phyloP scores from a whole-genome alignment of 1,140 invertebrate species.

The Panagrolaimus sp. region DNA sequence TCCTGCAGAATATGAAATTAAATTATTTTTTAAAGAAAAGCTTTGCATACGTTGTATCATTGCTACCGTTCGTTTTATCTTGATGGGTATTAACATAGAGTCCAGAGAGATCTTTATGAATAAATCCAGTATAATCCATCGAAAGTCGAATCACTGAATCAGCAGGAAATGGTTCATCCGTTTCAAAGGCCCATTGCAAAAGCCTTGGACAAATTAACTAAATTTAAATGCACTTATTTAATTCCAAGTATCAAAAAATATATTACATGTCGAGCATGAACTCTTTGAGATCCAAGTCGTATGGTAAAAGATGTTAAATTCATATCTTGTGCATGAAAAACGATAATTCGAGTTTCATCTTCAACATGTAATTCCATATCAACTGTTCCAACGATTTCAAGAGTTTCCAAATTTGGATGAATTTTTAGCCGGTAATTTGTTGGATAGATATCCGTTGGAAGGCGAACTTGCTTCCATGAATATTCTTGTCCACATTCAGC shows the following conservation, averaged over 20 bases:
- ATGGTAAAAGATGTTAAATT: conserved; percentile 66
- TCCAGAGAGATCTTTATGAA: conserved; percentile 33
- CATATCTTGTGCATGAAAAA: conserved; percentile 81
- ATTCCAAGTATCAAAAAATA: too few species aligned
- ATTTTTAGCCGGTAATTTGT: conserved; percentile 79
- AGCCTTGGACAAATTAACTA: background rate
- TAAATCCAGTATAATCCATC: conserved; percentile 21
- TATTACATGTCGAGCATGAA: conserved; percentile 37
- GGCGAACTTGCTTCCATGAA: conserved; percentile 78
- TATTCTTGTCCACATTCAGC: conserved; percentile 66
- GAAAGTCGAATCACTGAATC: conserved; percentile 9
- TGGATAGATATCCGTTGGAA: conserved; percentile 75
- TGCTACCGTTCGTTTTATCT: conserved; percentile 17
- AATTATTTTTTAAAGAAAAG: conserved; percentile 8
- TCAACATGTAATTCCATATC: conserved; percentile 65
- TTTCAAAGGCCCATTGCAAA: conserved; percentile 21
- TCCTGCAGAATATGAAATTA: conserved; percentile 63
- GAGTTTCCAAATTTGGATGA: conserved; percentile 84
- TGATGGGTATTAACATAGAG: conserved; percentile 35
- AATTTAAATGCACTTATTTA: background rate
- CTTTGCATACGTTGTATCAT: conserved; percentile 18
- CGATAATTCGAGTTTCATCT: conserved; percentile 77
- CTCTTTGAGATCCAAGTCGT: conserved; percentile 18
- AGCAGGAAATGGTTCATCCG: background rate
- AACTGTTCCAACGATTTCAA: conserved; percentile 69